Evolutionary conservation across 2,888 invertebrate genomes (phyloP).

Genomic region (Sarcophaga variegata): DNA sequence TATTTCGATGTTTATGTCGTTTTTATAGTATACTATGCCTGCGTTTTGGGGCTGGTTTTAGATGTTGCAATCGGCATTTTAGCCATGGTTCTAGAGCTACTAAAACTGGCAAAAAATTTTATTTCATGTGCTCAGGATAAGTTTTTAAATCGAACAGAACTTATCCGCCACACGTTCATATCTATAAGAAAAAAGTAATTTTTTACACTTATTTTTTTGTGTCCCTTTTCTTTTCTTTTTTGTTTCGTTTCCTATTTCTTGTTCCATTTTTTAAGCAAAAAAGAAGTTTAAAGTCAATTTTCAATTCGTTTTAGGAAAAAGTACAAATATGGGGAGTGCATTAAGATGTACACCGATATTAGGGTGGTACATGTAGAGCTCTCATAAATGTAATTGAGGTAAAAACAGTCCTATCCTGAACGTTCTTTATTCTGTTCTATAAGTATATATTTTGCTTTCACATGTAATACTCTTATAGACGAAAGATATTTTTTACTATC

Average conservation of each 20-base stretch:
- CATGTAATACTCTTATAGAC: no score
- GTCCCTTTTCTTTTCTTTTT: not conserved
- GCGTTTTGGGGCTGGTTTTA: not conserved
- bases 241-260: not conserved
- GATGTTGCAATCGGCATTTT: not conserved
- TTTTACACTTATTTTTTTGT: conserved; percentile 45
- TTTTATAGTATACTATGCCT: not conserved
- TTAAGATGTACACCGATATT: not conserved
- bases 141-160: conserved; percentile 56
- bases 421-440: no score
- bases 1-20: not conserved
- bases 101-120: not conserved
- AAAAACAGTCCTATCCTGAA: no score
- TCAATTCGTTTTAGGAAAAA: conserved; percentile 33
- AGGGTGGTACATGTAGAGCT: not conserved
- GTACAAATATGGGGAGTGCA: not conserved
- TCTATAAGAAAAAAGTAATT: conserved; percentile 53
- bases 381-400: not conserved
- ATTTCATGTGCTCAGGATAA: conserved; percentile 43
- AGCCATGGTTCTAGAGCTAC: conserved; percentile 7
- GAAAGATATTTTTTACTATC: no score
- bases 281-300: conserved; percentile 48
- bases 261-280: conserved; percentile 5
- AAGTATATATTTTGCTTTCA: no score
- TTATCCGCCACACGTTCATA: conserved; percentile 58